Percentiles rank a stretch among this genome's conserved stretches.
phyloP scores from a whole-genome alignment of 1,140 invertebrate species.

The Leptestheria dahalacensis region DNA sequence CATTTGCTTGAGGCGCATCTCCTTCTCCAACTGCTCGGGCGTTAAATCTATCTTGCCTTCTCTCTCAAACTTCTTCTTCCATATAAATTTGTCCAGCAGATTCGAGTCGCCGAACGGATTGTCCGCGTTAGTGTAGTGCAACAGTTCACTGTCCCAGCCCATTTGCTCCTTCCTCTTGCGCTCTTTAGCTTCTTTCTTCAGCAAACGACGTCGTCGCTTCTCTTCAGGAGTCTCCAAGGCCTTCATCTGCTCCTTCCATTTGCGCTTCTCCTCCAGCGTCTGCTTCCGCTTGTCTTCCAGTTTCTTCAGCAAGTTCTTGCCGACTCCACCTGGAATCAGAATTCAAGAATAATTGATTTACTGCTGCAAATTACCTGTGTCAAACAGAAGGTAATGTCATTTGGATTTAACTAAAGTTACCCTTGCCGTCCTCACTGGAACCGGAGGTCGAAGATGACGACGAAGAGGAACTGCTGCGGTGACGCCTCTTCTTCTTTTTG shows the following conservation, averaged over 20 bases:
- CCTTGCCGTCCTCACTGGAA: too few species aligned
- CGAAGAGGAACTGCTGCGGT: too few species aligned
- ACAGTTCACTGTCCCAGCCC: constrained; percentile 92
- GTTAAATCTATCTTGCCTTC: constrained; percentile 71
- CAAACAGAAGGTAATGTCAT: too few species aligned
- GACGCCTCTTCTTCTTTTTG: too few species aligned
- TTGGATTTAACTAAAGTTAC: too few species aligned
- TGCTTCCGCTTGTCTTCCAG: constrained; percentile 52
- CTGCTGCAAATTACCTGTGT: too few species aligned
- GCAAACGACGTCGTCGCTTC: constrained; percentile 66
- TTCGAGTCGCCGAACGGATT: constrained; percentile 98
- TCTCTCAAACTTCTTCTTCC: constrained; percentile 90
- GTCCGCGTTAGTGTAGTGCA: constrained; percentile 92
- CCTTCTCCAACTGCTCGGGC: constrained; percentile 65
- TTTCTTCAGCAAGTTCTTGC: constrained; percentile 14
- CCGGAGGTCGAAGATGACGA: too few species aligned
- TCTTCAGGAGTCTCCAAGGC: constrained; percentile 88
- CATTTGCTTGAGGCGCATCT: constrained; percentile 71
- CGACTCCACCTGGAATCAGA: not conserved
- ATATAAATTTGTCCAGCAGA: constrained; percentile 83
- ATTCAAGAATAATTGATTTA: too few species aligned
- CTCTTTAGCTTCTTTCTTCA: constrained; percentile 86
- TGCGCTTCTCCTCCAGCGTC: constrained; percentile 45
- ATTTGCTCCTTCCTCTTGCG: constrained; percentile 69
- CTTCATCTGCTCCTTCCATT: constrained; percentile 69